Base-by-base conservation (phyloP, 2,888 invertebrate genomes). In the Heterodera filipjevi region DNA sequence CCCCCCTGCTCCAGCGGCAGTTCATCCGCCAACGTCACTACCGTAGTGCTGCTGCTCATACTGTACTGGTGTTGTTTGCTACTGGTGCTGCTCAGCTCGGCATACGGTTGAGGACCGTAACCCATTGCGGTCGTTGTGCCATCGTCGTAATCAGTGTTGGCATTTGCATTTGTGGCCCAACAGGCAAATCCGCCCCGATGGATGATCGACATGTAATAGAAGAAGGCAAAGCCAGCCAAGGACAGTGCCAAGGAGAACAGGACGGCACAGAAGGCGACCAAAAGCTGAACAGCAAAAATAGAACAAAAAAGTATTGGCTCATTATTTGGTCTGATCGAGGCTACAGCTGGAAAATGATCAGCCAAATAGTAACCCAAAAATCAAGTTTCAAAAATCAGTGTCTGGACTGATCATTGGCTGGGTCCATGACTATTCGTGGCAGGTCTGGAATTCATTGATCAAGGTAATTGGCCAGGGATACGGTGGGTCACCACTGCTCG, bases 201-300 rank as follows among this genome's bases (percentile, higher is more conserved):
- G 33, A 68, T 35, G n/a, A 68, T 32, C 3, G 68, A 32, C 68
- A 32, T 14, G 33, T 68, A 68, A 19, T 68, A 68, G 35, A 68
- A 68, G 0, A 33, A 6, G 68, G 68, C 68, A 35, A 68, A 68
- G 35, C 68, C 32, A 22, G 32, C 32, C 14, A 19, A 5, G 68
- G 68, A 68, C 33, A 68, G 35, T 32, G 27, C 8, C 68, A 68
- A 22, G 16, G 68, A 6, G 68, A 32, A 8, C 19, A 68, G 33
- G 19, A 32, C 32, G 19, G 68, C 68, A 68, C 68, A 68, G 68
- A 33, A 35, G 32, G 35, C 68, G 33, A 68, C 33, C 68, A 35
- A 19, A 19, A 68, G 33, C 68, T 68, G 32, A 68, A 68, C 35
- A 16, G 6, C 0, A 49, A 39, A 39, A 6, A 2, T 39, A 39